Percentiles rank a stretch among this genome's conserved stretches.
These are phyloP conservation scores for Falco biarmicus DNA, from an alignment of 2,797 vertebrate genomes.

Conservation along the genomic window DNA sequence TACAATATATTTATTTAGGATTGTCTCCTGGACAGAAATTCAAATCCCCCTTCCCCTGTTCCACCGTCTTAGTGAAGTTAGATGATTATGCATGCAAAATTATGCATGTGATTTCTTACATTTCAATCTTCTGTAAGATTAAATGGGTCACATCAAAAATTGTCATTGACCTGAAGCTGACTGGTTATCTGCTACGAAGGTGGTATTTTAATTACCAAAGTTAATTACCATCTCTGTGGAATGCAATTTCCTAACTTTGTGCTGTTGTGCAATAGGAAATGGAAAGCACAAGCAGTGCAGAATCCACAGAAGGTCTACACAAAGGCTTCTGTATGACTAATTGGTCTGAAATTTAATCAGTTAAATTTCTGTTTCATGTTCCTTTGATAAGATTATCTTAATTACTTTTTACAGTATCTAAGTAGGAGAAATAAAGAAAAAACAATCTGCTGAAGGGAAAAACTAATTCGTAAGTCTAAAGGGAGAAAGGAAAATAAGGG, in stretches of 20 bases:
- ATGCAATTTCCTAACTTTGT: slow-evolving; percentile 56
- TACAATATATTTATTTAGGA: too few species aligned
- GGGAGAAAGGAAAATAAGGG: slow-evolving; percentile 14
- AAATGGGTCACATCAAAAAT: not conserved
- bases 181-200: slow-evolving; percentile 53
- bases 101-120: not conserved
- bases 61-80: not conserved
- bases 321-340: slow-evolving; percentile 69
- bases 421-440: slow-evolving; percentile 55
- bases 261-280: slow-evolving; percentile 29
- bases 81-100: not conserved
- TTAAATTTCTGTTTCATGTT: slow-evolving; percentile 73
- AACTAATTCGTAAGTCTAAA: slow-evolving; percentile 39
- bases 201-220: slow-evolving; percentile 66
- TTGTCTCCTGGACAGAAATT: not conserved
- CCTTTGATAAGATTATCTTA: slow-evolving; percentile 72
- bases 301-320: slow-evolving; percentile 60
- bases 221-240: slow-evolving; percentile 67
- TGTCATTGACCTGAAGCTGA: slow-evolving; percentile 56
- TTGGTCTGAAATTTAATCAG: slow-evolving; percentile 72
- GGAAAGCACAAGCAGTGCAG: slow-evolving; percentile 44
- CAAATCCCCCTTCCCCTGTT: fast-evolving
- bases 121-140: not conserved
- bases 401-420: slow-evolving; percentile 69
- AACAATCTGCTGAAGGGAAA: slow-evolving; percentile 53